A percentile compares a stretch with the other conserved stretches of the same genome.
These are phyloP conservation scores for Enteromius afrohamiltoni DNA, from an alignment of 2,797 vertebrate genomes.

Conservation along the genomic window DNA sequence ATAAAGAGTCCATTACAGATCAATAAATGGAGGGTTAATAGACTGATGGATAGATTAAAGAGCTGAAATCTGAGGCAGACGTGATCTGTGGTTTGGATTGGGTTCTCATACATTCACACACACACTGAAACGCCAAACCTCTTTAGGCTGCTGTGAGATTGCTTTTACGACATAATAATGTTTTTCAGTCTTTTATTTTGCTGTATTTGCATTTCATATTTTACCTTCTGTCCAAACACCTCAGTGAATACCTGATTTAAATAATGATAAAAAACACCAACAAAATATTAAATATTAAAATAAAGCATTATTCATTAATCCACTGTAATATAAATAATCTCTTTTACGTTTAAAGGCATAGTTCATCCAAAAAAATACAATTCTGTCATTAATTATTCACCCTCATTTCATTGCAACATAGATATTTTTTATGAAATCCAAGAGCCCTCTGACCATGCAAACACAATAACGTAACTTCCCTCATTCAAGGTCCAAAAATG, in stretches of 20 bases:
- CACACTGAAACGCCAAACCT: not conserved
- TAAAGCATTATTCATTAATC: not conserved
- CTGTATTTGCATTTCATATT: not conserved
- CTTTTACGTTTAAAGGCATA: not conserved
- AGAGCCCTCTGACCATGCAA: not conserved
- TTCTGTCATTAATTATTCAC: not conserved
- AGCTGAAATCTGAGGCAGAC: slow-evolving; percentile 12
- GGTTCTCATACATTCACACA: slow-evolving; percentile 6
- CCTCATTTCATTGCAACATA: not conserved
- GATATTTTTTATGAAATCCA: not conserved
- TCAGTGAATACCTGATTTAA: not conserved
- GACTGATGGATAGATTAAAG: slow-evolving; percentile 17
- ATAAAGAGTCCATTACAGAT: slow-evolving; percentile 41
- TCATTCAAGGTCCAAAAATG: not conserved
- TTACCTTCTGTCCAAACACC: not conserved
- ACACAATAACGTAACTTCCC: not conserved
- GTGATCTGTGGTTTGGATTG: not conserved
- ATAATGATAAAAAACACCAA: not conserved
- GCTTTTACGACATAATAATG: not conserved
- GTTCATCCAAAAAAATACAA: not conserved
- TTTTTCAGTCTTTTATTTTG: slow-evolving; percentile 3
- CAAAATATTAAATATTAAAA: not conserved
- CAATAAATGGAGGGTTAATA: slow-evolving; percentile 18
- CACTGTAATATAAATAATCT: not conserved
- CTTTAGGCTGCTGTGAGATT: not conserved